Evolutionary conservation across 2,113 vertebrate genomes (phyloP).

Genomic region (Lethenteron reissneri): DNA sequence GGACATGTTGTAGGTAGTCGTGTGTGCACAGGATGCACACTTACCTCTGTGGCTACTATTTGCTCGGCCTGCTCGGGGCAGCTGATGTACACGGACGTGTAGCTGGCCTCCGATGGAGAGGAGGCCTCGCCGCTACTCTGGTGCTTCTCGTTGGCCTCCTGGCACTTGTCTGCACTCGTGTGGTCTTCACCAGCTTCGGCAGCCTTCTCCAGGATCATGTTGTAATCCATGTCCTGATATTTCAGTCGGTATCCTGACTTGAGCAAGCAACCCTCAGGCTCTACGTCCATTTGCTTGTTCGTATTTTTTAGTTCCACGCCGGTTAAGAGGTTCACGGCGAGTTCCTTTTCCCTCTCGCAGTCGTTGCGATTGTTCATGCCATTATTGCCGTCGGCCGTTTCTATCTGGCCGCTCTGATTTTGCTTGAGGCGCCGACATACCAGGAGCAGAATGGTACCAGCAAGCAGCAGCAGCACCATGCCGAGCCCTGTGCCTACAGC

Average conservation of each 20-base stretch:
- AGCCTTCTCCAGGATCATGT: slow-evolving; percentile 1
- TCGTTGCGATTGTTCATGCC: slow-evolving; percentile 1
- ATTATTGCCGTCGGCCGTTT: background rate
- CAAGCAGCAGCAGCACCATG: slow-evolving; percentile 5
- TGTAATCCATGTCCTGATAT: slow-evolving; percentile 6
- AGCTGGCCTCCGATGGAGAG: background rate
- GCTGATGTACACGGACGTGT: background rate
- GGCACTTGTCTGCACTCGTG: background rate
- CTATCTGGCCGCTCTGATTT: background rate
- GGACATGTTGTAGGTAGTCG: background rate
- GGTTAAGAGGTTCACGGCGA: background rate
- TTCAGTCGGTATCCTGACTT: slow-evolving; percentile 1
- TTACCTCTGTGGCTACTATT: slow-evolving; percentile 4
- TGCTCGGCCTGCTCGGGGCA: background rate
- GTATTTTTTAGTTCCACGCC: slow-evolving; percentile 2
- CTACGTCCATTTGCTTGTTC: background rate
- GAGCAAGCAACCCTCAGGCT: background rate
- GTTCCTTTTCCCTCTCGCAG: slow-evolving; percentile 3
- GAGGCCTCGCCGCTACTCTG: background rate
- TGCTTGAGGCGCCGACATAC: background rate
- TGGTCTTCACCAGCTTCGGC: background rate
- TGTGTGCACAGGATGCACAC: background rate
- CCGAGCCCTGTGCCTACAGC: background rate
- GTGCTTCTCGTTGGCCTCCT: background rate
- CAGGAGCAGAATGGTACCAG: slow-evolving; percentile 3